Evolutionary conservation across 2,113 vertebrate species (phyloP).

Genomic region (Rhizomys pruinosus): DNA sequence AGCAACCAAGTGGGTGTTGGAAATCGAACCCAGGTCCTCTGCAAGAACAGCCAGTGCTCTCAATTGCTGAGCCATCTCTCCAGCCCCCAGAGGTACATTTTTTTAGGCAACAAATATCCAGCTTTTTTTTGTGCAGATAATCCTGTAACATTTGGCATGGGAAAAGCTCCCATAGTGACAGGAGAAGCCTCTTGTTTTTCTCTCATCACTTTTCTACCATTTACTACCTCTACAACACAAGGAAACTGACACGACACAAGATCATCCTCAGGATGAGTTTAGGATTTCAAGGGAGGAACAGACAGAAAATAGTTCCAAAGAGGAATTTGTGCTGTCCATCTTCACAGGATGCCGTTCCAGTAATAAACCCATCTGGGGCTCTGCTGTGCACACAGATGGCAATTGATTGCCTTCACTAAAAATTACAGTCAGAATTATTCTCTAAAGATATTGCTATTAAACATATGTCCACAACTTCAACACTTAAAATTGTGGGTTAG

Average conservation of each 20-base stretch:
- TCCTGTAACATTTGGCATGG: background rate
- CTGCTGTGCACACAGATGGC: constrained; percentile 61
- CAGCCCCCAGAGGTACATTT: no score
- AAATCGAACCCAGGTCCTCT: no score
- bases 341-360: background rate
- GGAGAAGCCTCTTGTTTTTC: background rate
- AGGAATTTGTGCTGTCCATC: constrained; percentile 6
- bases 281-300: constrained; percentile 9
- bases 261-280: background rate
- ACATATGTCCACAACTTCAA: background rate
- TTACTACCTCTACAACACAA: background rate
- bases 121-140: background rate
- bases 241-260: background rate
- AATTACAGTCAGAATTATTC: constrained; percentile 66
- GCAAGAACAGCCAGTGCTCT: no score
- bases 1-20: no score
- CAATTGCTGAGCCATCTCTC: no score
- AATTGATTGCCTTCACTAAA: constrained; percentile 65
- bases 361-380: constrained; percentile 55
- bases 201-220: background rate
- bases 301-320: background rate
- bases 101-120: background rate
- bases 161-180: background rate
- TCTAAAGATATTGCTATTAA: constrained; percentile 51
- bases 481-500: constrained; percentile 29